phyloP scores from a whole-genome alignment of 2,113 vertebrate species.

The Tretioscincus oriximinensis region DNA sequence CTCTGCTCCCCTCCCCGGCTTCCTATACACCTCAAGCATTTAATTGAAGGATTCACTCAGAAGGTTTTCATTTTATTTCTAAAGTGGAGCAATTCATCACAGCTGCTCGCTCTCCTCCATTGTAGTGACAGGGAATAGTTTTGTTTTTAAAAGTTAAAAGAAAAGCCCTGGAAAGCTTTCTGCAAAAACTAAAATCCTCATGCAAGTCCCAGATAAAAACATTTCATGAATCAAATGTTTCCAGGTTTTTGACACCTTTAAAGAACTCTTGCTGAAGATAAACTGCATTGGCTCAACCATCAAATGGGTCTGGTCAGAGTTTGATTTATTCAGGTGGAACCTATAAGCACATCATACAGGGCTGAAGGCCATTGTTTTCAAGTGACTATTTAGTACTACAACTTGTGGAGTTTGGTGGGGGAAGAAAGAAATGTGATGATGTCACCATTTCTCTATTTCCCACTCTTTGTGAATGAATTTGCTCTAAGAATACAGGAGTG shows the following conservation, averaged over 20 bases:
- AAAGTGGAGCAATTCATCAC: constrained; percentile 20
- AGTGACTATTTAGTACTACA: too few species aligned
- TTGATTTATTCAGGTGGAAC: not conserved
- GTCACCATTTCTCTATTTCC: too few species aligned
- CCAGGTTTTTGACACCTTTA: not conserved
- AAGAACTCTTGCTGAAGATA: not conserved
- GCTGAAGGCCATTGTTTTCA: not conserved
- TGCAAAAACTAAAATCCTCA: not conserved
- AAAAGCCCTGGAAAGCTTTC: not conserved
- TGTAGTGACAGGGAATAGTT: constrained; percentile 7
- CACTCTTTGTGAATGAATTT: too few species aligned
- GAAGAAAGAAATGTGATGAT: too few species aligned
- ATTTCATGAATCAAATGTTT: not conserved
- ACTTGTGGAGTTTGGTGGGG: too few species aligned
- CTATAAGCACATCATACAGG: not conserved
- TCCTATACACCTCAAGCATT: not conserved
- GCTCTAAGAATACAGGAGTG: too few species aligned
- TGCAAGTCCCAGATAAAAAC: not conserved
- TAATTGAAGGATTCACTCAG: constrained; percentile 27
- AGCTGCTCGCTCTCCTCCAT: constrained; percentile 6
- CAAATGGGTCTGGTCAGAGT: not conserved
- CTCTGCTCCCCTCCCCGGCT: not conserved
- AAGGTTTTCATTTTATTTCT: constrained; percentile 23
- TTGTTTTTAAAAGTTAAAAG: not conserved
- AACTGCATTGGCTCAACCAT: not conserved